Percentiles rank a stretch among this genome's conserved stretches.
These are phyloP conservation scores for Spea hammondii DNA, from an alignment of 2,797 vertebrate genomes.

Conservation along the genomic window DNA sequence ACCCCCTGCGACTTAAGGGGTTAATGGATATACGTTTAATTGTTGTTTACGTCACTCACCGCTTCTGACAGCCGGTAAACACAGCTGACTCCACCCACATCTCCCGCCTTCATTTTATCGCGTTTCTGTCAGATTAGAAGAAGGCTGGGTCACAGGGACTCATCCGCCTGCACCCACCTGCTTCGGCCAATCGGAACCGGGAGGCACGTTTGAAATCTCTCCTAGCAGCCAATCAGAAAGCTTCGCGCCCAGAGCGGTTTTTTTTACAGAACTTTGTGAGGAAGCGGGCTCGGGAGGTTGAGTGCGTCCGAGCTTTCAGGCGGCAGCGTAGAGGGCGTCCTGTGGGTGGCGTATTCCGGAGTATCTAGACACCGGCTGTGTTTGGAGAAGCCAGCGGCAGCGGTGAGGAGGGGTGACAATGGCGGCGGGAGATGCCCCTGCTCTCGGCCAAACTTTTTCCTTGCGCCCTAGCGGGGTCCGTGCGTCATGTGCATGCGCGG, in stretches of 20 bases:
- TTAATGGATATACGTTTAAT: too few relatives aligned
- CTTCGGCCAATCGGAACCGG: conserved; percentile 8
- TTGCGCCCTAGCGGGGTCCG: not conserved
- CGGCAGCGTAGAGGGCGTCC: not conserved
- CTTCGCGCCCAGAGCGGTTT: conserved; percentile 27
- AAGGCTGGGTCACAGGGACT: not conserved
- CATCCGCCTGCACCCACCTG: not conserved
- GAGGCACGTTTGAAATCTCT: conserved; percentile 11
- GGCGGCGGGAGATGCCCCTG: not conserved
- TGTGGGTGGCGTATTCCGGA: not conserved
- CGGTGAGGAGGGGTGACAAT: not conserved
- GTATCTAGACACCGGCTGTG: not conserved
- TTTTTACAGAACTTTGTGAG: conserved; percentile 4
- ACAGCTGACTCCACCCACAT: not conserved
- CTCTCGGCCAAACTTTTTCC: not conserved
- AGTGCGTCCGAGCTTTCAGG: not conserved
- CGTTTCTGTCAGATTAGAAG: not conserved
- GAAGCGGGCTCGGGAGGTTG: conserved; percentile 5
- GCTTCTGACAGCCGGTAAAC: too few relatives aligned
- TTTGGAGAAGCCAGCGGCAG: not conserved
- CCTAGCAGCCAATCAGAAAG: conserved; percentile 9
- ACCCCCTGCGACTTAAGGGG: too few relatives aligned
- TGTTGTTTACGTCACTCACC: too few relatives aligned
- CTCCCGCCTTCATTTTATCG: conserved; percentile 17
- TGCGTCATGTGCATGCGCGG: too few relatives aligned